Percentiles rank a stretch among this genome's conserved stretches.
Conservation (phyloP, 2,888 invertebrate species). For the Pristionchus fissidentatus region DNA sequence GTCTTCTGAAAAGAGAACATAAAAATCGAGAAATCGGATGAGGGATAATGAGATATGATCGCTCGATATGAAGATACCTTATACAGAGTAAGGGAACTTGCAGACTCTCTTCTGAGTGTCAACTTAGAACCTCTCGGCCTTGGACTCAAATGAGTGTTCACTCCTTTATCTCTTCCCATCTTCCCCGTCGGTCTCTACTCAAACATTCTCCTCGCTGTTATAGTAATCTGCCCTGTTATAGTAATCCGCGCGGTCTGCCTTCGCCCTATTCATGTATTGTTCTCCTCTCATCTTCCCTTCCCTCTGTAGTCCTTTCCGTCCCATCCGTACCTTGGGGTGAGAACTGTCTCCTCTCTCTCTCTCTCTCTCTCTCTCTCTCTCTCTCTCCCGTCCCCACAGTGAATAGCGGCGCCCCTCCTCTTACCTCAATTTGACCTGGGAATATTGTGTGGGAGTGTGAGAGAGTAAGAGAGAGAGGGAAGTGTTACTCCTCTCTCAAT, state of each 20-base stretch:
- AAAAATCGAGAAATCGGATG: too few species aligned
- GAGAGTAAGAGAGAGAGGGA: neutral
- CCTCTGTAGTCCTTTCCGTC: neutral
- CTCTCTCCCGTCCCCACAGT: neutral
- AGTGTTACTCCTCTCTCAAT: neutral
- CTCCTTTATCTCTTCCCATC: constrained; percentile 38
- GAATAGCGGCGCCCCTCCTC: neutral
- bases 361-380: neutral
- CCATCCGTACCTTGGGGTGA: neutral
- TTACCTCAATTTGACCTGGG: neutral
- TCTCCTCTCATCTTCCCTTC: neutral
- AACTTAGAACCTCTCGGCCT: neutral
- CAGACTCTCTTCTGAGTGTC: neutral
- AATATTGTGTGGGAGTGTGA: neutral
- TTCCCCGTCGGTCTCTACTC: constrained; percentile 20
- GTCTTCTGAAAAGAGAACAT: too few species aligned
- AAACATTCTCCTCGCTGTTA: constrained; percentile 41
- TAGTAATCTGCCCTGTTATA: constrained; percentile 32
- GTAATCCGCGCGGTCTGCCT: neutral
- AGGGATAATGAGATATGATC: too few species aligned
- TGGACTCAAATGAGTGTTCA: constrained; percentile 1
- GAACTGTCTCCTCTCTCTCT: neutral
- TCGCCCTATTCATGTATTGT: constrained; percentile 27
- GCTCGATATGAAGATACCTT: too few species aligned
- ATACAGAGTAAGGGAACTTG: neutral